Evolutionary conservation across 2,113 vertebrate species (phyloP), one percentile per base, ranked within the genome.

Genomic region (Oceanites oceanicus): DNA sequence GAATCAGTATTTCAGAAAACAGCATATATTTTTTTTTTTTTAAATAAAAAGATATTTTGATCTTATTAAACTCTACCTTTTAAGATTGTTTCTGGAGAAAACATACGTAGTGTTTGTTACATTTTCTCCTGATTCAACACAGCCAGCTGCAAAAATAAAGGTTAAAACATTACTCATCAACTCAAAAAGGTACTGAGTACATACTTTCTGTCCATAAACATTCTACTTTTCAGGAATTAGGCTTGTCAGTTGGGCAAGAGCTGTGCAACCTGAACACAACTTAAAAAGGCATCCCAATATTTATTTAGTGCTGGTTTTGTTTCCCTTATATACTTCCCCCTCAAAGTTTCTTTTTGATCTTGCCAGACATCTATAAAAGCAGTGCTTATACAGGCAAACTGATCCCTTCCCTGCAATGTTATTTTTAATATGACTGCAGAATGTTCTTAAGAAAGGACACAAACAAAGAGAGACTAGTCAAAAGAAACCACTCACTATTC

Each of bases 51-150:
- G 21, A 8, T 42, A 9, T 61, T 84, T 84, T 86, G 11, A 21
- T 38, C 45, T 89, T 83, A 18, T 16, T 32, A 66, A 82, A 20
- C 9, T 81, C 13, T 97, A 99, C 99, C 99, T 99, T 96, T 99
- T 99, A 6, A 99, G 98, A 83, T 98, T 98, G 96, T 98, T 99
- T 92, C 99, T 98, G 92, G 99, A 99, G 97, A 99, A 99, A 55
- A 99, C 97, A 15, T 99, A 99, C 0, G 99, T 99, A 42, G 99
- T 99, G 88, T 99, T 99, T 50, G 98, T 99, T 52, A 99, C 98
- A n/a, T 99, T 99, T 92, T 99, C 99, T 66, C 99, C 99, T 0
- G 99, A 98, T 88, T 99, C 99, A 83, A 99, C 99, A 47, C 99
- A 99, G 17, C 99, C 99, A 94, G 99, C 99, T 99, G 95, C 49